A percentile compares a stretch with the other conserved stretches of the same genome.
These are phyloP conservation scores for Cheilosia grossa DNA, from an alignment of 2,888 invertebrate species.

Conservation along the genomic window DNA sequence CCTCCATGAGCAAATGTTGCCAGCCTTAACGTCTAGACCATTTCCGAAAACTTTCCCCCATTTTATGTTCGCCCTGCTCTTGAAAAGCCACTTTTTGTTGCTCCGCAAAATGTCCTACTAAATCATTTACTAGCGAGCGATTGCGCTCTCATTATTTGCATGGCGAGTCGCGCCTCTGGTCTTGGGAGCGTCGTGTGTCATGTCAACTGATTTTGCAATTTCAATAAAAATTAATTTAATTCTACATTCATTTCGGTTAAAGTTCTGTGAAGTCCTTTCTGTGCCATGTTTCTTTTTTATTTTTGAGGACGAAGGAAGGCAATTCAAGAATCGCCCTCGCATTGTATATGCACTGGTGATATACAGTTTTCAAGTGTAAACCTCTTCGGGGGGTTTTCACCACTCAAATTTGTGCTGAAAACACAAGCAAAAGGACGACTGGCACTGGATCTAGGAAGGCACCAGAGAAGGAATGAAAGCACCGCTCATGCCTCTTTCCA, in stretches of 20 bases:
- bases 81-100: not conserved
- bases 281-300: not conserved
- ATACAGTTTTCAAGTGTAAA: not conserved
- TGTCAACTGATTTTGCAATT: constrained; percentile 41
- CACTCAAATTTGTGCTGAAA: constrained; percentile 30
- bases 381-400: constrained; percentile 15
- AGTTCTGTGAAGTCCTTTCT: constrained; percentile 17
- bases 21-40: not conserved
- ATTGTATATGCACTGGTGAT: not conserved
- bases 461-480: not conserved
- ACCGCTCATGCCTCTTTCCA: not conserved
- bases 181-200: constrained; percentile 8
- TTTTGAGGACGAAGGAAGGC: not conserved
- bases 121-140: constrained; percentile 36
- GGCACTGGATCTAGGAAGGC: not conserved
- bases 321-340: not conserved
- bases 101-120: constrained; percentile 9
- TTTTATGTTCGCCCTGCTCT: constrained; percentile 3
- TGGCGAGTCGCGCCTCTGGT: constrained; percentile 2
- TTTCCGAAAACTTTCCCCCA: constrained; percentile 14
- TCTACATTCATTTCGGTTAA: constrained; percentile 44
- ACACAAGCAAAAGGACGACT: constrained; percentile 3
- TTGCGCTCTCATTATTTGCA: constrained; percentile 15
- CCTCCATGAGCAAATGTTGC: not conserved
- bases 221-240: constrained; percentile 54